Conservation (phyloP, 2,113 vertebrate species). For the Ameiurus melas region DNA sequence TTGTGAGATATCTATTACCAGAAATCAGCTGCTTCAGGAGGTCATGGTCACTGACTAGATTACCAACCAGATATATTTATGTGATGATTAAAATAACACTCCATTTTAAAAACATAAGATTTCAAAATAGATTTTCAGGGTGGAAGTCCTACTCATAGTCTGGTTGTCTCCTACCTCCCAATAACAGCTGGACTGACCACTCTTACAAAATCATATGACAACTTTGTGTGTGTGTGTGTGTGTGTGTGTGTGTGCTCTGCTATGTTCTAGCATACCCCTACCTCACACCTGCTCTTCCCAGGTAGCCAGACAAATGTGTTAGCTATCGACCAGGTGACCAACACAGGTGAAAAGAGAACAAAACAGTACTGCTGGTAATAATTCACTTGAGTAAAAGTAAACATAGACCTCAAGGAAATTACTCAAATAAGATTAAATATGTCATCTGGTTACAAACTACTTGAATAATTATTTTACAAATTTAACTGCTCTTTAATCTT, state of each 20-base stretch:
- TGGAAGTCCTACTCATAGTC: not conserved
- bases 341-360: not conserved
- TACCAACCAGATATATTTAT: no score
- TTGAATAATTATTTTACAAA: no score
- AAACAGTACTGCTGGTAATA: not conserved
- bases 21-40: no score
- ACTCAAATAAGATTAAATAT: no score
- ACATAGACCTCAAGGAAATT: not conserved
- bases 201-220: no score
- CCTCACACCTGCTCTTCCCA: not conserved
- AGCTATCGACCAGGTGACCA: not conserved
- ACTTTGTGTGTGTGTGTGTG: not conserved
- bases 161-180: no score
- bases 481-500: not conserved
- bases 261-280: not conserved
- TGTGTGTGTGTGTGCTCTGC: not conserved
- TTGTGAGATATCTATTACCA: no score
- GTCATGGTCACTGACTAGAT: no score
- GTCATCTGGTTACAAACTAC: no score
- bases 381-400: not conserved
- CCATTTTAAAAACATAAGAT: not conserved
- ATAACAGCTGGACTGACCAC: no score
- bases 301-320: not conserved
- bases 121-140: not conserved
- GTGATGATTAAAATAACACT: no score